A percentile compares a stretch with the other conserved stretches of the same genome.
Conservation (phyloP, 2,797 vertebrate genomes). For the Pseudomugil tenellus region DNA sequence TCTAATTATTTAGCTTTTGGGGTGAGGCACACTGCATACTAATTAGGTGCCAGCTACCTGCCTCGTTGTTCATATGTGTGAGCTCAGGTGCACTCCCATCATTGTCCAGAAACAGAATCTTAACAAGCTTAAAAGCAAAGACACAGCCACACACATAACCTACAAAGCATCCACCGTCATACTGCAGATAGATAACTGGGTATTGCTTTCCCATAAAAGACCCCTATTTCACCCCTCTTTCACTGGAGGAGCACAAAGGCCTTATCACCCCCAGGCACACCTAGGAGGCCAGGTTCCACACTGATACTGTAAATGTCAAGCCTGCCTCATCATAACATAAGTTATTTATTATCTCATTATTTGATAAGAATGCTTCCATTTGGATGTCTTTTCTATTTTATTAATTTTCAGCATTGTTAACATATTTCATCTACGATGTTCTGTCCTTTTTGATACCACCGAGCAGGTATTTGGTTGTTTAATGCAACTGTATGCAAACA, state of each 20-base stretch:
- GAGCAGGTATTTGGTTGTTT: constrained; percentile 73
- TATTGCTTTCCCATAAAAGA: constrained; percentile 81
- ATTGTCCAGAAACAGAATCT: constrained; percentile 54
- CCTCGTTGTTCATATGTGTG: constrained; percentile 44
- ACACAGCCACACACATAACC: constrained; percentile 55
- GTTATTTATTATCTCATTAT: constrained; percentile 89
- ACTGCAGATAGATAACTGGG: constrained; percentile 77
- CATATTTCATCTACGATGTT: constrained; percentile 74
- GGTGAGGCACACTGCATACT: constrained; percentile 82
- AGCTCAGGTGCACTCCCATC: constrained; percentile 53
- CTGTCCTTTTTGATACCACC: constrained; percentile 73
- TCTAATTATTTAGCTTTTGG: constrained; percentile 88
- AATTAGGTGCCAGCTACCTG: constrained; percentile 76
- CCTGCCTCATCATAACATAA: constrained; percentile 83
- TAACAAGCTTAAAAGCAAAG: constrained; percentile 49
- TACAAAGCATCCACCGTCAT: constrained; percentile 68
- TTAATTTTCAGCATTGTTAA: constrained; percentile 81
- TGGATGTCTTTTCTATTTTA: constrained; percentile 80
- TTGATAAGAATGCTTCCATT: constrained; percentile 86
- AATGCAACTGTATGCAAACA: constrained; percentile 75
- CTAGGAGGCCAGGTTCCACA: constrained; percentile 73
- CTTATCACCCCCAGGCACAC: constrained; percentile 80
- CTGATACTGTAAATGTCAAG: constrained; percentile 83
- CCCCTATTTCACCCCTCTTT: constrained; percentile 79
- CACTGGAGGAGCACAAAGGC: constrained; percentile 65